Evolutionary conservation across 30 jellyfish, hydroid and myxozoan species (phyloP), one percentile per base, ranked within the genome.

Genomic region (Pseudorhiza aurosa): DNA sequence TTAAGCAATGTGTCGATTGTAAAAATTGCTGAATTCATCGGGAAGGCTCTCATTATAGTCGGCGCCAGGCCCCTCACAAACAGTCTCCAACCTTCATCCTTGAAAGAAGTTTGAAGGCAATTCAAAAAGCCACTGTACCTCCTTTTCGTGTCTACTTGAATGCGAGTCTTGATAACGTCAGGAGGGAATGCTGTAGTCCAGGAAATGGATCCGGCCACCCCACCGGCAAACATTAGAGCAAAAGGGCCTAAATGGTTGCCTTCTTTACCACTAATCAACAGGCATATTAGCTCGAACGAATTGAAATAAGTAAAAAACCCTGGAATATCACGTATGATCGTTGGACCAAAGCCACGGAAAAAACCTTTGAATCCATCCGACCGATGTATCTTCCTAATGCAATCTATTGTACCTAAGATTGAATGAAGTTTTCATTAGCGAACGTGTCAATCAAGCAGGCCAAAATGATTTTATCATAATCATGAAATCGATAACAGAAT

Each of bases 11-110:
- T 72, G 64, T 91, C 55, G 15, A 91, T 89, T 18, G 96, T 76
- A 58, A 91, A 91, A 11, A 91, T 91, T 9, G 98, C 98, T 4
- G 98, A 87, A 65, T 91, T 91, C 98, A 91, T 91, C 22, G 98
- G 96, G 49, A 91, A 91, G 6, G 96, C 98, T 40, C 98, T 65
- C 21, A 91, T 28, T 24, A 91, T 72, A 25, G 94, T 62, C 8
- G 98, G 98, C 35, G 90, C 82, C 29, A 91, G 85, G 0, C 98
- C 98, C 19, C 95, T 78, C 0, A 47, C 64, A 37, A 91, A 91
- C 72, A 91, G 46, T 43, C 44, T 31, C 90, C 89, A 55, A 19
- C 89, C 86, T 33, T 91, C 98, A 43, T 77, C 82, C 22, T 59
- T 59, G 55, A 70, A 84, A 8, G 98, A 91, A 10, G 69, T 65